Base-by-base conservation (phyloP, 2,888 invertebrate species). In the Euclidia mi region DNA sequence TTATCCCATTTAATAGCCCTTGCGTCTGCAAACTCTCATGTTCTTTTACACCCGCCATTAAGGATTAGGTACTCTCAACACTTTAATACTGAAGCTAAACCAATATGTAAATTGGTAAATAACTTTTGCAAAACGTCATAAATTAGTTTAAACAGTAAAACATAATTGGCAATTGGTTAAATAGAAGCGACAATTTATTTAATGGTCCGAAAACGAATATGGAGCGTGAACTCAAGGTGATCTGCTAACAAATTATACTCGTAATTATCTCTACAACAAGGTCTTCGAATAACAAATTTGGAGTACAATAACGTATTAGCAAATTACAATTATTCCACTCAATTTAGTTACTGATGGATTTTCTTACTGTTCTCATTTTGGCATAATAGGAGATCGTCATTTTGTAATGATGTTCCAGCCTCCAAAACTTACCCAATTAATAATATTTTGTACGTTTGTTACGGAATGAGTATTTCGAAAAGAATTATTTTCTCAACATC, bases 191-290 rank as follows among this genome's bases (percentile, higher is more conserved):
- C 56, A 65, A 38, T 61, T 43, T 42, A 52, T 14, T 50, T 56
- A 58, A 71, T 32, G 25, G 51, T 14, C 38, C 40, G 56, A 49
- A 65, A 46, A 42, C 28, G 32, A 60, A 56, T 60, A 56, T 52
- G 50, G 51, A 46, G 37, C 53, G 48, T 56, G 10, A 62, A 51
- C 42, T 44, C 61, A 70, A 70, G 71, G 58, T 57, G 32, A 49
- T 45, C 41, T 9, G 3, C 43, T 50, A 37, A 37, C 44, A 28
- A 67, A 64, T 52, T 41, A 44, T 47, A 41, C 11, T 53, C 12
- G 9, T 57, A 49, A 57, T 59, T 43, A 56, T 45, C 41, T 37
- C 34, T 32, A 41, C 49, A 50, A 44, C 52, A 57, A 52, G 65
- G 55, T 34, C 45, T 51, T 15, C 41, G 14, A 62, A 50, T 10